phyloP scores from a whole-genome alignment of 2,888 invertebrate species.

The Acrobasis repandana region DNA sequence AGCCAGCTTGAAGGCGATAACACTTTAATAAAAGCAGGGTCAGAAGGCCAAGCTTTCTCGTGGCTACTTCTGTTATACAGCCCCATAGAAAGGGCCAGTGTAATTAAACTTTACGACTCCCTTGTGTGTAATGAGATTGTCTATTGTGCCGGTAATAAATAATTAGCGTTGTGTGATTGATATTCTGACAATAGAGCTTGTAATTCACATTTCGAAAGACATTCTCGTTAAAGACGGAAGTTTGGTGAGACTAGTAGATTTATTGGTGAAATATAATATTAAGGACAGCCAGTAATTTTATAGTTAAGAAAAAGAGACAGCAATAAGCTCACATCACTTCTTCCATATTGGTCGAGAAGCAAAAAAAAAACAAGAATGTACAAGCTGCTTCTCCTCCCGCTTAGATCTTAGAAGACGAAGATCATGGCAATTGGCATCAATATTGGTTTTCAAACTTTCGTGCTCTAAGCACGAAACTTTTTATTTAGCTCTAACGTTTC shows the following conservation, averaged over 20 bases:
- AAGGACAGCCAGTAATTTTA: background rate
- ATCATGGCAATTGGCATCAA: too few relatives aligned
- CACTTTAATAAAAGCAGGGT: constrained; percentile 18
- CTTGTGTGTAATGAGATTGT: constrained; percentile 5
- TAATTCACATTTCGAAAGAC: background rate
- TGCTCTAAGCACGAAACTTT: too few relatives aligned
- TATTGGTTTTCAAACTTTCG: too few relatives aligned
- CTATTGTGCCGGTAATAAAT: background rate
- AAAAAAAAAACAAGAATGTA: too few relatives aligned
- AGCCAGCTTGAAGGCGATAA: constrained; percentile 18
- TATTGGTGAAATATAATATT: background rate
- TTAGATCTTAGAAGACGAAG: too few relatives aligned
- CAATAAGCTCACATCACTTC: too few relatives aligned
- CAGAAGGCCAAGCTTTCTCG: constrained; percentile 16
- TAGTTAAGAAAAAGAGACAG: too few relatives aligned
- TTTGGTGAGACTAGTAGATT: background rate
- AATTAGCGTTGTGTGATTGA: constrained; percentile 5
- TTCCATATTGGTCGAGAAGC: too few relatives aligned
- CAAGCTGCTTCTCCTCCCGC: too few relatives aligned
- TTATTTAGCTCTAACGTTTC: too few relatives aligned
- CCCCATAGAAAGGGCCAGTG: constrained; percentile 12
- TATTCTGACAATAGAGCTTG: constrained; percentile 3
- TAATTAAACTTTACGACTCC: constrained; percentile 11
- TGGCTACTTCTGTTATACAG: constrained; percentile 11
- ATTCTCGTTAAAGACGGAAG: background rate